These are phyloP conservation scores for Homarus gammarus DNA, from an alignment of 2,888 invertebrate species.

Conservation along the genomic window DNA sequence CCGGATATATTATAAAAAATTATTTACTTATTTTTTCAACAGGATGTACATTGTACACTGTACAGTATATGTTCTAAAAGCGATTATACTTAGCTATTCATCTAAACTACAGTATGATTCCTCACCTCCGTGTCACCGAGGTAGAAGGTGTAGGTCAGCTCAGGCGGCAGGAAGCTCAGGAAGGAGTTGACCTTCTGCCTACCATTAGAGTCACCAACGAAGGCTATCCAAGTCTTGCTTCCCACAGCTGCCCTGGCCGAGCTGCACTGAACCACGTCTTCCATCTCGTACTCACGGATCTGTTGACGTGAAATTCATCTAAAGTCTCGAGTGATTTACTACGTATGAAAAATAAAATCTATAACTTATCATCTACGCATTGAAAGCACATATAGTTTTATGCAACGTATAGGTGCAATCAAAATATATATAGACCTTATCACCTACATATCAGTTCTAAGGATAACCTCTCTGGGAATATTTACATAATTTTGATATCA, in stretches of 20 bases:
- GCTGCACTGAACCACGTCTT: conserved; percentile 7
- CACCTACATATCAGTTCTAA: no score
- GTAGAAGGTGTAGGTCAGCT: conserved; percentile 23
- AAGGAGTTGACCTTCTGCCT: conserved; percentile 49
- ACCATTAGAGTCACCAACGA: conserved; percentile 33
- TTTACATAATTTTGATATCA: no score
- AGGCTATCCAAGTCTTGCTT: conserved; percentile 32
- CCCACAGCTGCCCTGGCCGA: conserved; percentile 20
- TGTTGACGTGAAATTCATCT: not conserved
- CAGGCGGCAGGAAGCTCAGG: conserved; percentile 14
- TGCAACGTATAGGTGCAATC: no score
- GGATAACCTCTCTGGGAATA: no score
- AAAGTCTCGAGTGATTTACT: not conserved
- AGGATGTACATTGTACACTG: no score
- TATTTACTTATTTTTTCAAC: no score
- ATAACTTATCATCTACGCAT: not conserved
- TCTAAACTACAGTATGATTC: no score
- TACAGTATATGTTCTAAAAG: no score
- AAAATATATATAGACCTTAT: no score
- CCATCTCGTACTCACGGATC: conserved; percentile 8
- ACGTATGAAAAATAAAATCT: not conserved
- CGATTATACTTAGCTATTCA: no score
- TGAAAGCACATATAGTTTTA: no score
- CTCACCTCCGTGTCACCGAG: conserved; percentile 35
- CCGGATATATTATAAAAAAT: no score